Evolutionary conservation across 2,113 vertebrate species (phyloP).

Genomic region (Nipponia nippon): DNA sequence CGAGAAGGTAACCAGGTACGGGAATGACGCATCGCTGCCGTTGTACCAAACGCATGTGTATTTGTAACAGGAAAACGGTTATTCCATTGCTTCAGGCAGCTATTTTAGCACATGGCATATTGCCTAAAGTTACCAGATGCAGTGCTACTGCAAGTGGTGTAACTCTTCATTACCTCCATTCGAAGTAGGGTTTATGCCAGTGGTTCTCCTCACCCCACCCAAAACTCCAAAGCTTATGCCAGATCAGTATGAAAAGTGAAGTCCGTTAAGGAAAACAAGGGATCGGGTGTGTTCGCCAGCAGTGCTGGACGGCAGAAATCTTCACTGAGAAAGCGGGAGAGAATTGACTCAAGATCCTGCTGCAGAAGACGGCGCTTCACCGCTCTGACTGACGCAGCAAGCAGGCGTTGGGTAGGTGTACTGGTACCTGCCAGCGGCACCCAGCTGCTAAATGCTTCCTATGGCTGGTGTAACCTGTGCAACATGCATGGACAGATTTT

Average conservation of each 20-base stretch:
- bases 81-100: neutral
- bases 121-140: neutral
- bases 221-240: neutral
- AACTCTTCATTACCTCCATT: neutral
- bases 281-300: neutral
- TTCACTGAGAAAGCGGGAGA: neutral
- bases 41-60: fast-evolving
- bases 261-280: fast-evolving
- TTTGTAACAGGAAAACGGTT: neutral
- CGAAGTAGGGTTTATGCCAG: neutral
- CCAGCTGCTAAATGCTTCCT: neutral
- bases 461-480: fast-evolving
- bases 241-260: neutral
- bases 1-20: neutral
- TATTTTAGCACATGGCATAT: fast-evolving
- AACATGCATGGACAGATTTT: fast-evolving
- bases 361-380: fast-evolving
- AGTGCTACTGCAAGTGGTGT: fast-evolving
- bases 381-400: neutral
- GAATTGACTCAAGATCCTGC: fast-evolving
- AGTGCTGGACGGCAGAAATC: neutral
- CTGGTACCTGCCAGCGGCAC: neutral
- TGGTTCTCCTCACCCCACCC: neutral
- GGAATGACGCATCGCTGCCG: fast-evolving
- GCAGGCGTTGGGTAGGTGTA: neutral